These are phyloP conservation scores for Pyrgilauda ruficollis DNA, from an alignment of 2,113 vertebrate species.

Conservation along the genomic window DNA sequence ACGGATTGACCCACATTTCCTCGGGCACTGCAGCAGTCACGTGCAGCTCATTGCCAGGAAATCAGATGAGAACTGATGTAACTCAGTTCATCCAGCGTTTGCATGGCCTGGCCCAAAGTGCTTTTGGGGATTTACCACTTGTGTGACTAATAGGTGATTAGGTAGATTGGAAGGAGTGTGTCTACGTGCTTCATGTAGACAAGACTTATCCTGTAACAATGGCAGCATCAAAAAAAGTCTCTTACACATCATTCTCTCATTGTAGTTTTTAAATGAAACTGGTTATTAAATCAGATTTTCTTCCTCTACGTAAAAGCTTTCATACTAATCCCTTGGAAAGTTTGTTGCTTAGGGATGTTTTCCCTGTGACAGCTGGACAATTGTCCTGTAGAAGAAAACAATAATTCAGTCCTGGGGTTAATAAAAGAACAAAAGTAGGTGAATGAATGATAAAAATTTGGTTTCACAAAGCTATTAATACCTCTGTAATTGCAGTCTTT, in stretches of 20 bases:
- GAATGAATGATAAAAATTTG: conserved; percentile 2
- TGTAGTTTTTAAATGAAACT: neutral
- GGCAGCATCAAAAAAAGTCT: neutral
- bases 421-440: conserved; percentile 16
- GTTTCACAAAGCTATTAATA: conserved; percentile 7
- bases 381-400: neutral
- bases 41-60: conserved; percentile 3
- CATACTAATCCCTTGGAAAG: neutral
- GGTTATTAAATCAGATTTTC: neutral
- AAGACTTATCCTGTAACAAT: neutral
- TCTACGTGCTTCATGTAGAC: neutral
- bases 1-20: conserved; percentile 51
- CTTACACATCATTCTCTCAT: neutral
- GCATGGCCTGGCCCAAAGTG: neutral
- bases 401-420: neutral
- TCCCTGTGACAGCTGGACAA: neutral
- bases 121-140: conserved; percentile 13
- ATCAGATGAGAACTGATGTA: conserved; percentile 13
- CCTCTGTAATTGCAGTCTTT: conserved; percentile 5
- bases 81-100: neutral
- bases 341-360: neutral
- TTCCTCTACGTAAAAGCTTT: neutral
- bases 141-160: conserved; percentile 10
- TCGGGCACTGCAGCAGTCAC: neutral
- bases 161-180: neutral